A percentile compares a stretch with the other conserved stretches of the same genome.
These are phyloP conservation scores for Phyllotreta cruciferae DNA, from an alignment of 2,888 invertebrate species.

Conservation along the genomic window DNA sequence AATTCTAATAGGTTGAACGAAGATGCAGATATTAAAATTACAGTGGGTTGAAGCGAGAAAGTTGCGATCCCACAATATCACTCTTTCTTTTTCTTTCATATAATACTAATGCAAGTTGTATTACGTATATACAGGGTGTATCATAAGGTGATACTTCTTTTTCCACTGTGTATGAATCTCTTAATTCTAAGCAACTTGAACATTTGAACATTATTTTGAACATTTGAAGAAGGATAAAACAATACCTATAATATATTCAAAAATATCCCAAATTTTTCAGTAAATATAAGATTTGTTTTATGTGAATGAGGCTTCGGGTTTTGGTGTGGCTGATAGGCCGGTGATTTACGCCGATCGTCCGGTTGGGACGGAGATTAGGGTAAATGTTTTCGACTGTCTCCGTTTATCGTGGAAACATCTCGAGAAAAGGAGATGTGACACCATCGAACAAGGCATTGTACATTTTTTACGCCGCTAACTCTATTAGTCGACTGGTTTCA, in stretches of 20 bases:
- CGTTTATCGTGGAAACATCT: constrained; percentile 53
- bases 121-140: too few species aligned
- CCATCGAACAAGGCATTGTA: constrained; percentile 53
- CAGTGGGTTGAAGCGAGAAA: too few species aligned
- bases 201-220: too few species aligned
- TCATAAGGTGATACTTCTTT: too few species aligned
- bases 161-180: too few species aligned
- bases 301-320: constrained; percentile 39
- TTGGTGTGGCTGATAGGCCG: constrained; percentile 35
- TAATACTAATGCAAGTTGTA: too few species aligned
- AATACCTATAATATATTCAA: neutral
- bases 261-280: neutral
- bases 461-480: constrained; percentile 53
- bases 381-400: constrained; percentile 55
- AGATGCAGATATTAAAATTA: too few species aligned
- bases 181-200: too few species aligned
- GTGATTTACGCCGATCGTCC: constrained; percentile 57
- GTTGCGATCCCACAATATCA: too few species aligned
- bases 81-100: too few species aligned
- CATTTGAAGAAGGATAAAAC: too few species aligned
- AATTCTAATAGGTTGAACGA: too few species aligned
- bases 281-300: constrained; percentile 37
- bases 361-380: constrained; percentile 55
- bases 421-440: constrained; percentile 54
- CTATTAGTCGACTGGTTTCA: constrained; percentile 57